Evolutionary conservation across 2,888 invertebrate species (phyloP), one percentile per base, ranked within the genome.

Genomic region (Sipunculus nudus): DNA sequence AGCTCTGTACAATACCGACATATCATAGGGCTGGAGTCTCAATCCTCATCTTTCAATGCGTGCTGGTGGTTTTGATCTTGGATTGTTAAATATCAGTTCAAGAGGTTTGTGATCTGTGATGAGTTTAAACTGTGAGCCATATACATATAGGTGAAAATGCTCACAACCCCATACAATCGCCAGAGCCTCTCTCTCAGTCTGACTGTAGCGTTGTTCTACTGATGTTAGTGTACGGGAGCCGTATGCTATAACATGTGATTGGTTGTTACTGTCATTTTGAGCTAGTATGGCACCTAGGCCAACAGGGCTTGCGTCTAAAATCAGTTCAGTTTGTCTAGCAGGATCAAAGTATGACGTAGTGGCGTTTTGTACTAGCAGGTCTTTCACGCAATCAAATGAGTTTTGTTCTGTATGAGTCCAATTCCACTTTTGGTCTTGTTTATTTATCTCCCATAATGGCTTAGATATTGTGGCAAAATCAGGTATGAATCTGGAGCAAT

Each of bases 1-100:
- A 28, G 64, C 53, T 31, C 47, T 25, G 47, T 70, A 67, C 8
- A 29, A 47, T 5, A 68, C 59, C 10, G 49, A 50, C 28, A 62
- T 41, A 31, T 66, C 55, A 41, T 71, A 68, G 16, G 55, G 65
- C 46, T 56, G 67, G 21, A 73, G 46, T 19, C 64, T 23, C 29
- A 73, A 53, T 19, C 54, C 57, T 65, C 66, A 71, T 25, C 71
- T 40, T 57, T 71, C 70, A 21, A 74, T 68, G 5, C 71, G 56
- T 40, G 67, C 41, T 39, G 63, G 67, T n/a, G 65, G 65, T 8
- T n/a, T n/a, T 49, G 8, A 52, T 46, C 58, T 61, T 31, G 53
- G 48, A 6, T 54, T 67, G n/a, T 52, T 8, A 47, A 35, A 57
- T 5, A 55, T 55, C 26, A 10, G 2, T 35, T 16, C 28, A 13